Evolutionary conservation across 2,797 vertebrate genomes (phyloP).

Genomic region (Pseudochirops cupreus): DNA sequence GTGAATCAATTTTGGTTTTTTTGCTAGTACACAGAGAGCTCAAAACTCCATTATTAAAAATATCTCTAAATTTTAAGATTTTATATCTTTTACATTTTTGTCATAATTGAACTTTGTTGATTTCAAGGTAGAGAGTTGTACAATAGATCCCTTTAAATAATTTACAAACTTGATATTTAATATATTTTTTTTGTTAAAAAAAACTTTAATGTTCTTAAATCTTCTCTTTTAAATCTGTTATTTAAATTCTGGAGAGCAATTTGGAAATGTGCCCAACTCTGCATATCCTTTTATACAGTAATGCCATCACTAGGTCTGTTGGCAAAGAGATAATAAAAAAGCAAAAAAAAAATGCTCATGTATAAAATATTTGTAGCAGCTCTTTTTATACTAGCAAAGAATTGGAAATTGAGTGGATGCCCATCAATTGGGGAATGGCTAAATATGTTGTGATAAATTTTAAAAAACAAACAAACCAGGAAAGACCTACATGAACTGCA

Average conservation of each 20-base stretch:
- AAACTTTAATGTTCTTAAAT: background rate
- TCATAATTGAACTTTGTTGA: background rate
- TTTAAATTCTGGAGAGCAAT: too few species aligned
- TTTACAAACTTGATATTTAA: background rate
- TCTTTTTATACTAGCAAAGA: too few species aligned
- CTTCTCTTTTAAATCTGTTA: background rate
- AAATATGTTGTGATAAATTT: background rate
- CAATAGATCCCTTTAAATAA: background rate
- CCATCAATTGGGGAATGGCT: too few species aligned
- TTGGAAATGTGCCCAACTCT: too few species aligned
- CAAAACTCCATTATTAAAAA: slow-evolving; percentile 31
- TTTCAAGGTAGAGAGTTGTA: slow-evolving; percentile 1
- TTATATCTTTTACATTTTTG: background rate
- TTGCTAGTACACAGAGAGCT: slow-evolving; percentile 43
- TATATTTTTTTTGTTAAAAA: background rate
- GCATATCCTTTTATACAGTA: too few species aligned
- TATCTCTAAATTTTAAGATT: slow-evolving; percentile 32
- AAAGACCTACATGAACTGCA: background rate
- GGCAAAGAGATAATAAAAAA: too few species aligned
- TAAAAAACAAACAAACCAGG: too few species aligned
- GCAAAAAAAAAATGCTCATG: too few species aligned
- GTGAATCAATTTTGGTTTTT: slow-evolving; percentile 33
- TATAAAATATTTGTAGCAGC: background rate
- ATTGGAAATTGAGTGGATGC: background rate
- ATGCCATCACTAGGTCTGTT: too few species aligned